Base-by-base conservation (phyloP, 1,140 invertebrate species). In the Drosophila albomicans region DNA sequence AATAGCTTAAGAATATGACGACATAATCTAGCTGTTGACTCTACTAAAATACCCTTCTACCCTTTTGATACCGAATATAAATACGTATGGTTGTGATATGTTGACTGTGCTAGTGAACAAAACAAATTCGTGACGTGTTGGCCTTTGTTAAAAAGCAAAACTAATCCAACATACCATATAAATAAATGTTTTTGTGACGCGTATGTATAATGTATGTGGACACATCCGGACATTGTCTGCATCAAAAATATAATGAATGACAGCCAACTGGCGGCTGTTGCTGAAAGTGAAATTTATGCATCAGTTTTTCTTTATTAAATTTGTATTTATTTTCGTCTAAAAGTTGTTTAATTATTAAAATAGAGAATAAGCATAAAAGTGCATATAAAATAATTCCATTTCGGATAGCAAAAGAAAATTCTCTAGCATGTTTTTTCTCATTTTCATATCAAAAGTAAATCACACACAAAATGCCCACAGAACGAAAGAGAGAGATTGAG, bases 371-470 rank as follows among this genome's bases (percentile, higher is more conserved):
- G 77, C 63, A 81, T 78, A 62, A 82, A 79, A 78, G 81, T 79
- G 76, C 84, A 86, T 82, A 82, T 64, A 86, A 86, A 87, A 88
- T 82, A 79, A 73, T 81, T 49, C 35, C 52, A 32, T 80, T 72
- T 75, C 45, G 46, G 43, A 25, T 45, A 38, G 35, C 64, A 69
- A 46, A 57, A 35, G 35, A 62, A 30, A 32, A 20, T 43, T 10
- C 16, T 28, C 16, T 16, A 25, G 30, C 52, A 15, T n/a, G 5
- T 30, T 8, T 46, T 58, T 25, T 67, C 6, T 48, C n/a, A 3
- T 16, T 56, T 30, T 45, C n/a, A 35, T 61, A 75, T 75, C 61
- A 15, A 70, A 64, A 70, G 45, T 7, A 51, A 32, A 35, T 10
- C 57, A 75, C 57, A 63, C 43, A 62, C 66, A 69, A 58, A 48